Evolutionary conservation across 1,140 invertebrate species (phyloP).

Genomic region (Drosophila truncata): DNA sequence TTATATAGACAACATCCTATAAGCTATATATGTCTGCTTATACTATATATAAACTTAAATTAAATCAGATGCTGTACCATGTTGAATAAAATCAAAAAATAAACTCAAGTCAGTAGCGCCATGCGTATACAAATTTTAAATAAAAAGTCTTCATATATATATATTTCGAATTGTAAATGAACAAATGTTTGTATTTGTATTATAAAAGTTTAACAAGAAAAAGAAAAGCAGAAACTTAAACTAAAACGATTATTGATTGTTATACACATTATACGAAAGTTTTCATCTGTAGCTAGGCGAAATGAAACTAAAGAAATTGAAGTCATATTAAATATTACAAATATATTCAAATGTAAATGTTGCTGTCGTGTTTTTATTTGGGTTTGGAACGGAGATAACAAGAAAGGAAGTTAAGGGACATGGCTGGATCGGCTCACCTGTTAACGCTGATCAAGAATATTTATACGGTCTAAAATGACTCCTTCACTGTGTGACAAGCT

Average conservation of each 20-base stretch:
- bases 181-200: slow-evolving; percentile 58
- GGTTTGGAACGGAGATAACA: not conserved
- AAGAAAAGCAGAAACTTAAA: not conserved
- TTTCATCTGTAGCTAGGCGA: slow-evolving; percentile 79
- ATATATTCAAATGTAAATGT: slow-evolving; percentile 51
- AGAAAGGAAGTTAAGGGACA: too few relatives aligned
- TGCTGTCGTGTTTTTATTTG: slow-evolving; percentile 11
- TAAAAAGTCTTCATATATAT: slow-evolving; percentile 62
- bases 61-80: slow-evolving; percentile 60
- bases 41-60: slow-evolving; percentile 18
- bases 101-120: slow-evolving; percentile 61
- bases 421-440: too few relatives aligned
- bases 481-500: not conserved
- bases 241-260: slow-evolving; percentile 62
- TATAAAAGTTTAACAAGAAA: slow-evolving; percentile 51
- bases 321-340: slow-evolving; percentile 65
- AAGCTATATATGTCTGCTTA: slow-evolving; percentile 20
- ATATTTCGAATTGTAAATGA: slow-evolving; percentile 65
- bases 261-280: slow-evolving; percentile 68
- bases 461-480: not conserved
- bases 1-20: slow-evolving; percentile 44
- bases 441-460: not conserved
- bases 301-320: slow-evolving; percentile 62
- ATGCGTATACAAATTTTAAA: slow-evolving; percentile 73
- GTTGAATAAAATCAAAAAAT: slow-evolving; percentile 39